Evolutionary conservation across 2,113 vertebrate species (phyloP).

Genomic region (Megaceryle maxima): DNA sequence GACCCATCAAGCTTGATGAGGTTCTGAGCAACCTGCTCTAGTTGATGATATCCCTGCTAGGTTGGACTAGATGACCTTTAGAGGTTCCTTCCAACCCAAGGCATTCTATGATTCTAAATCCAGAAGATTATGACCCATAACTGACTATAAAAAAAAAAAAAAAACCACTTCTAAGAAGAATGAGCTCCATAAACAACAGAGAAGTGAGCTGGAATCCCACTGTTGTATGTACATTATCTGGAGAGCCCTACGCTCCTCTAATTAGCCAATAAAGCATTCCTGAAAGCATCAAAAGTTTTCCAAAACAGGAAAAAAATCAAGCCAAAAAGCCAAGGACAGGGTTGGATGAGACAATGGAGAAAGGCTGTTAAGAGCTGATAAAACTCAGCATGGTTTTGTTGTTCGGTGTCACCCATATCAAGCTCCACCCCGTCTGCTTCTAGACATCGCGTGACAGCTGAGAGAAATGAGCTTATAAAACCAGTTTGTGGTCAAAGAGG

Average conservation of each 20-base stretch:
- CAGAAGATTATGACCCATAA: background rate
- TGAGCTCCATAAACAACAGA: background rate
- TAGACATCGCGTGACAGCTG: background rate
- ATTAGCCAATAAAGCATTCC: background rate
- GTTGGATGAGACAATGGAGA: background rate
- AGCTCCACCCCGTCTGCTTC: background rate
- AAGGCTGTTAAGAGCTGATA: background rate
- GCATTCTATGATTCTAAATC: background rate
- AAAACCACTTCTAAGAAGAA: background rate
- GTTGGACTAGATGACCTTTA: too few species aligned
- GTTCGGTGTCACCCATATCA: background rate
- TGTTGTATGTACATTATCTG: background rate
- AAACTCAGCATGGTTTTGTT: background rate
- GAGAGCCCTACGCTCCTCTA: background rate
- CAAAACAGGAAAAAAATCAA: constrained; percentile 50
- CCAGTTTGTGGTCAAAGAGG: background rate
- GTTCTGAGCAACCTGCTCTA: too few species aligned
- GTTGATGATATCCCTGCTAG: too few species aligned
- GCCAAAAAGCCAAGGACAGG: constrained; percentile 16
- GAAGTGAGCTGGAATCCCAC: background rate
- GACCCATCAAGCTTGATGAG: background rate
- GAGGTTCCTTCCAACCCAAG: too few species aligned
- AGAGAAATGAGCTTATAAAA: constrained; percentile 10
- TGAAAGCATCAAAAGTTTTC: background rate
- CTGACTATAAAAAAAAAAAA: background rate